phyloP scores from a whole-genome alignment of 2,888 invertebrate species.

The Agrochola circellaris region DNA sequence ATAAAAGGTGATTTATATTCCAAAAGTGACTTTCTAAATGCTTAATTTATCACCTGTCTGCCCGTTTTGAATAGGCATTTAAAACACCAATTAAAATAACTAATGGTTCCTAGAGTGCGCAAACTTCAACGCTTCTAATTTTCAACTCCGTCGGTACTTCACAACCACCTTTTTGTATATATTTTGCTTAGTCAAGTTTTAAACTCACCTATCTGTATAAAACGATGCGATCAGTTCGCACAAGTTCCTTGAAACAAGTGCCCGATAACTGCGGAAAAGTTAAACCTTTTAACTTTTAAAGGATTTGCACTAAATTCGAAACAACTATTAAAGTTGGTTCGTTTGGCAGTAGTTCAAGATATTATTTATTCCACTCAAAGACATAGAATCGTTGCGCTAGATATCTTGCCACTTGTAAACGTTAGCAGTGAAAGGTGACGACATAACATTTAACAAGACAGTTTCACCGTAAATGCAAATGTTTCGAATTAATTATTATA shows the following conservation, averaged over 20 bases:
- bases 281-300: constrained; percentile 70
- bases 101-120: constrained; percentile 49
- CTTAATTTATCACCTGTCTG: constrained; percentile 43
- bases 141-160: constrained; percentile 37
- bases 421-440: constrained; percentile 42
- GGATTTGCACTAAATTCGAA: constrained; percentile 69
- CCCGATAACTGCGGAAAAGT: constrained; percentile 70
- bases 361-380: constrained; percentile 54
- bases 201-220: constrained; percentile 60
- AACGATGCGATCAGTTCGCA: constrained; percentile 56
- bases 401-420: constrained; percentile 25
- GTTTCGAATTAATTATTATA: constrained; percentile 83
- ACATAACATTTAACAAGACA: constrained; percentile 67
- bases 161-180: constrained; percentile 46
- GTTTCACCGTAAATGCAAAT: constrained; percentile 77
- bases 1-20: constrained; percentile 39
- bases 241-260: constrained; percentile 67
- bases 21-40: constrained; percentile 37
- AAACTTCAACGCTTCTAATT: constrained; percentile 53
- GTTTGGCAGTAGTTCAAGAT: constrained; percentile 58
- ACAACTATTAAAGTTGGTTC: constrained; percentile 66
- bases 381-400: constrained; percentile 22
- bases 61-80: constrained; percentile 52
- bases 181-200: constrained; percentile 53
- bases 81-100: constrained; percentile 57